Evolutionary conservation across 2,113 vertebrate genomes (phyloP).

Genomic region (Thermophis baileyi): DNA sequence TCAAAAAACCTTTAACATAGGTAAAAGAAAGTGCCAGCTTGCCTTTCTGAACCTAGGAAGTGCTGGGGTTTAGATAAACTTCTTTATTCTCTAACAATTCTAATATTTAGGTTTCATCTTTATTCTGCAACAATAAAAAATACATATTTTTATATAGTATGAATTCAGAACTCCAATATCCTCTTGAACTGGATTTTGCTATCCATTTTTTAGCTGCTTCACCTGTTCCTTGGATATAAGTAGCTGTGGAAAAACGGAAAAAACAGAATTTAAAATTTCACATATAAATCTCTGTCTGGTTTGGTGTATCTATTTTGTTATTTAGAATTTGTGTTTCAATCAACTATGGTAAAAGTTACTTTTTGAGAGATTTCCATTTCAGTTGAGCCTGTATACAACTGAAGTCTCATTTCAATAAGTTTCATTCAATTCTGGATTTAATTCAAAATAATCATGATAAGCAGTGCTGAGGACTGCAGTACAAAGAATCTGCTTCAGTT

Average conservation of each 20-base stretch:
- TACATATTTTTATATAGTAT: neutral
- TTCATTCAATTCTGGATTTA: neutral
- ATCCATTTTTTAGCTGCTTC: neutral
- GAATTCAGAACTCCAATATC: too few relatives aligned
- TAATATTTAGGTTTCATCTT: neutral
- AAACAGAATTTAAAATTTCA: neutral
- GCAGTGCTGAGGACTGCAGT: neutral
- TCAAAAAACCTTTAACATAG: neutral
- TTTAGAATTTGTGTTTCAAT: neutral
- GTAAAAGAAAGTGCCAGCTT: neutral
- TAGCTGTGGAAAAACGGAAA: neutral
- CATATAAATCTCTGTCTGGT: neutral
- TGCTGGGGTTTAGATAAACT: neutral
- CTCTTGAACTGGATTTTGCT: neutral
- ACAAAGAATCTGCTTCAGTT: neutral
- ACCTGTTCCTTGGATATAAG: neutral
- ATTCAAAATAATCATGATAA: neutral
- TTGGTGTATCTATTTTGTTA: neutral
- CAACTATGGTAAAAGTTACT: neutral
- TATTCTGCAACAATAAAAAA: neutral
- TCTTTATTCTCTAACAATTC: neutral
- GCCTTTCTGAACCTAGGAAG: neutral
- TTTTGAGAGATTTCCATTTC: neutral
- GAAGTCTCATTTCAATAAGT: neutral
- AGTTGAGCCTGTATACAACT: too few relatives aligned